Base-by-base conservation (phyloP, 2,797 vertebrate genomes). In the Oryzias dopingdopingensis region DNA sequence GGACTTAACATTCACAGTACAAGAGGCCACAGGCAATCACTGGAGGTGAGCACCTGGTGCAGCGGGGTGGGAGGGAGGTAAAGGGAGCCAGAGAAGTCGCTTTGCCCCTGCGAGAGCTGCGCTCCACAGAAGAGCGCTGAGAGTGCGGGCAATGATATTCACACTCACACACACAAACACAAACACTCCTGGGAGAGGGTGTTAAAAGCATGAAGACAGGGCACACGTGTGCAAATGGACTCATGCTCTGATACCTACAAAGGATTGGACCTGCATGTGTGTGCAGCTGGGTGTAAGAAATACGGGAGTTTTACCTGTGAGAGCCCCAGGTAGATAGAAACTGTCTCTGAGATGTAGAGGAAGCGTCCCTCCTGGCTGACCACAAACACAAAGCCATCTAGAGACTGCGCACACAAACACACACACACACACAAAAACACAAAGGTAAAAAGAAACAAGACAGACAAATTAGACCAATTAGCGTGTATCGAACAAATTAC, bases 291-390 rank as follows among this genome's bases (percentile, higher is more conserved):
- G 42, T 49, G 46, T 43, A 18, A 56, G 37, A 56, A 40, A 56
- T 66, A 63, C 69, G 59, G 62, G 66, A 20, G 66, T 80, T 90
- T 91, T 88, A 95, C 95, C 93, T 96, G 95, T 67, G 95, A 96
- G 75, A 96, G 94, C 55, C 95, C 95, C 82, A 96, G 88, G 77
- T 96, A 96, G 85, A 96, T 96, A 76, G 95, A 96, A 71, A 96
- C 95, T 0, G 95, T 96, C 90, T 96, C 95, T 42, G 95, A 96
- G 83, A 96, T 96, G 89, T 96, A 96, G 68, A 96, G 93, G 77
- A 96, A 96, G 40, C 94, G 91, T 67, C 95, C 95, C 79, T 96
- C 95, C 63, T 93, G 91, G 80, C 93, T 96, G 89, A 96, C 90
- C 80, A 94, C 94, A 48, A 96, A 96, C 67, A 95, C 94, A 73